phyloP scores from a whole-genome alignment of 2,888 invertebrate genomes.

The Himalopsyche tibetana region DNA sequence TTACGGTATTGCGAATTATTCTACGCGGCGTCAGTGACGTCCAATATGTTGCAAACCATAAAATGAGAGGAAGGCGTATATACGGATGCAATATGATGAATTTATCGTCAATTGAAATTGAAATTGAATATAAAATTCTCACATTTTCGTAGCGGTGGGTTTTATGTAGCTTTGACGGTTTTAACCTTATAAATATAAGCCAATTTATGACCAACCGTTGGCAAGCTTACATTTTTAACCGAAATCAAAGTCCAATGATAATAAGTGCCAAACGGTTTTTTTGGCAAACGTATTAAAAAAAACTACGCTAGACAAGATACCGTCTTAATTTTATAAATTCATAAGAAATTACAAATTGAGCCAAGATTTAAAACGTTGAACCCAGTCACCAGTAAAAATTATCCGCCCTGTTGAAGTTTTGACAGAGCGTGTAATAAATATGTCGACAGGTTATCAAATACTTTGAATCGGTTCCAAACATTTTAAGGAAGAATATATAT shows the following conservation, averaged over 20 bases:
- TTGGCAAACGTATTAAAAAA: background rate
- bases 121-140: too few species aligned
- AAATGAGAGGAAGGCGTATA: too few species aligned
- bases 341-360: background rate
- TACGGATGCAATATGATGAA: too few species aligned
- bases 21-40: too few species aligned
- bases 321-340: background rate
- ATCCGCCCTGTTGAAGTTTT: background rate
- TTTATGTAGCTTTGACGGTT: too few species aligned
- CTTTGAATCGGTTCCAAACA: background rate
- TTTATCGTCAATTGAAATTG: too few species aligned
- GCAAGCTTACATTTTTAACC: too few species aligned
- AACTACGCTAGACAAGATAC: background rate
- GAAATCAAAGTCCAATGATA: slow-evolving; percentile 5
- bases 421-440: slow-evolving; percentile 19
- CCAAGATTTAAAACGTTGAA: background rate
- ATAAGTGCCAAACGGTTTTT: background rate
- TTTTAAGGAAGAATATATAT: background rate
- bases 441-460: slow-evolving; percentile 31
- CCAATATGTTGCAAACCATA: too few species aligned
- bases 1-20: too few species aligned
- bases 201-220: too few species aligned
- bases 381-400: background rate
- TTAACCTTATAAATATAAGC: too few species aligned
- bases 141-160: too few species aligned